Conservation (phyloP, 2,888 invertebrate genomes). For the Trichogramma evanescens region DNA sequence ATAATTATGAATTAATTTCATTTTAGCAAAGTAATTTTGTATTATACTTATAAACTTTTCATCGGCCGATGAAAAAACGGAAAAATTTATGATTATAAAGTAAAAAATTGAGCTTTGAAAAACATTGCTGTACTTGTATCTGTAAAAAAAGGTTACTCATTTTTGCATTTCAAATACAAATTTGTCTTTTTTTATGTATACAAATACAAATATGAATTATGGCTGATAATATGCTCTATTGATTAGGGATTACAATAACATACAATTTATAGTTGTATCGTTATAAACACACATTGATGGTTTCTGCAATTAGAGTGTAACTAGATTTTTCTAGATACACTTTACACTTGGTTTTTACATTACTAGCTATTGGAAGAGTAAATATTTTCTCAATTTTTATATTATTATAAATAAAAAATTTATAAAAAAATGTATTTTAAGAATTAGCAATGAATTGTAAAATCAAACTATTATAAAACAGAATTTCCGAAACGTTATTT, state of each 20-base stretch:
- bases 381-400: slow-evolving; percentile 4
- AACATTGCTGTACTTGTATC: too few species aligned
- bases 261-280: neutral
- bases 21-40: neutral
- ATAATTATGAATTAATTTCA: neutral
- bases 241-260: slow-evolving; percentile 12
- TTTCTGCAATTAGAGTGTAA: neutral
- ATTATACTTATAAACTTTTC: too few species aligned
- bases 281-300: neutral
- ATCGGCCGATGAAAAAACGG: too few species aligned
- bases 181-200: neutral
- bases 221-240: neutral
- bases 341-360: neutral
- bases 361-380: neutral
- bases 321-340: neutral
- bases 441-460: too few species aligned
- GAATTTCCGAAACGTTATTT: slow-evolving; percentile 5
- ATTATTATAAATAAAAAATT: neutral
- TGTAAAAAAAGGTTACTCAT: neutral
- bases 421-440: too few species aligned
- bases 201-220: neutral
- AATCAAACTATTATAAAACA: too few species aligned
- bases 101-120: too few species aligned
- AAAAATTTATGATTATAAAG: too few species aligned
- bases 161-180: neutral